These are phyloP conservation scores for Allacma fusca DNA, from an alignment of 2,888 invertebrate genomes.

Conservation along the genomic window DNA sequence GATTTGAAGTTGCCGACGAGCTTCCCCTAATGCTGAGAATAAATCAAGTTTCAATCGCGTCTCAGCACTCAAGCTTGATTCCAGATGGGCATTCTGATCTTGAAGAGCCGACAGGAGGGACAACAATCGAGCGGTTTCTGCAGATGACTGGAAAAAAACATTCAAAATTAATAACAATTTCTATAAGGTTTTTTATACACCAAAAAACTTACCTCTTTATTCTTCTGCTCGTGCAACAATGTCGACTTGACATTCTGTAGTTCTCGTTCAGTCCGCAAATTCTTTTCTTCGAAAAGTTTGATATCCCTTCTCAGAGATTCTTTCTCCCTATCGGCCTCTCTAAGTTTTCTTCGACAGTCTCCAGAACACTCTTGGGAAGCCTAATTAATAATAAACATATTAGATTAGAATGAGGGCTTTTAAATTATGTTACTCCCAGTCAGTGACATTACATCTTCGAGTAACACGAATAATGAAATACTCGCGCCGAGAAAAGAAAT, in stretches of 20 bases:
- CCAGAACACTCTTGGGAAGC: constrained; percentile 60
- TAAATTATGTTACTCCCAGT: too few species aligned
- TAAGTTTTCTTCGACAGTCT: constrained; percentile 60
- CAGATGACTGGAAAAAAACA: constrained; percentile 57
- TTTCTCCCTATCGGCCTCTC: constrained; percentile 60
- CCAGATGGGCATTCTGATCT: constrained; percentile 90
- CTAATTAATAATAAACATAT: too few species aligned
- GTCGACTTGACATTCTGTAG: constrained; percentile 61
- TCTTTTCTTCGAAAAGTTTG: constrained; percentile 59
- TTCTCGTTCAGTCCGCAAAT: constrained; percentile 58
- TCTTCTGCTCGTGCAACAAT: constrained; percentile 60
- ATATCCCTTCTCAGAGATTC: constrained; percentile 58
- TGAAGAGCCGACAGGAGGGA: constrained; percentile 82
- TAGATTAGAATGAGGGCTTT: too few species aligned
- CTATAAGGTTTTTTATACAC: background rate
- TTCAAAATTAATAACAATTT: background rate
- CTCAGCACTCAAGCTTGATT: constrained; percentile 93
- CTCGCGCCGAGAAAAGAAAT: too few species aligned
- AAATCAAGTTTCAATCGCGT: constrained; percentile 97
- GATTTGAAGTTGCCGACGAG: constrained; percentile 78
- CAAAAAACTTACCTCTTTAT: constrained; percentile 54
- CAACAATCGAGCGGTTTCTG: constrained; percentile 78
- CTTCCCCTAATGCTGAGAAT: constrained; percentile 95
- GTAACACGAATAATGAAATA: too few species aligned
- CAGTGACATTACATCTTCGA: too few species aligned